Conservation (phyloP, 2,797 vertebrate species). For the Sebastes nivosus region DNA sequence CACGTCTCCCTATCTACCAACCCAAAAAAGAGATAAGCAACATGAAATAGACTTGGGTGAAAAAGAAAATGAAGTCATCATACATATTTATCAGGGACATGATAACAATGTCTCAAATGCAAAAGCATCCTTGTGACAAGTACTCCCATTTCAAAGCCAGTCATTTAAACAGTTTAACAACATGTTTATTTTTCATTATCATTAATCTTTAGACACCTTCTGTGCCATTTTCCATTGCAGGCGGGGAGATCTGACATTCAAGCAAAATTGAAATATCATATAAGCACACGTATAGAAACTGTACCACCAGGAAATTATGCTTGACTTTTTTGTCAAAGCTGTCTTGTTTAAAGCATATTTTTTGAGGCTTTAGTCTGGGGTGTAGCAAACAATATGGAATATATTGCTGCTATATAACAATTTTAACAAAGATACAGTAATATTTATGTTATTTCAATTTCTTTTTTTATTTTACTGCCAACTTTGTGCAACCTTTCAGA, state of each 20-base stretch:
- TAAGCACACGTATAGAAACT: not conserved
- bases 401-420: not conserved
- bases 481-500: not conserved
- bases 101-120: slow-evolving; percentile 13
- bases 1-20: not conserved
- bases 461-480: accelerated
- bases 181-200: not conserved
- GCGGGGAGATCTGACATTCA: not conserved
- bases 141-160: not conserved
- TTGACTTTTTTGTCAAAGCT: not conserved
- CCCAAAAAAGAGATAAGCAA: not conserved
- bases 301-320: not conserved
- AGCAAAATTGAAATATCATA: not conserved
- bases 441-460: not conserved
- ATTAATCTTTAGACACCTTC: not conserved
- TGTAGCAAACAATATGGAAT: not conserved
- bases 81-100: slow-evolving; percentile 26
- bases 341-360: not conserved
- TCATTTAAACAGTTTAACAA: not conserved
- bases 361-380: not conserved
- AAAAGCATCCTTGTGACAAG: slow-evolving; percentile 15
- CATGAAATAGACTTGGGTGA: slow-evolving; percentile 38
- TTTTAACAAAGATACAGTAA: not conserved
- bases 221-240: not conserved
- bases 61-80: slow-evolving; percentile 17